Conservation (phyloP, 2,113 vertebrate species). For the Brienomyrus brachyistius region DNA sequence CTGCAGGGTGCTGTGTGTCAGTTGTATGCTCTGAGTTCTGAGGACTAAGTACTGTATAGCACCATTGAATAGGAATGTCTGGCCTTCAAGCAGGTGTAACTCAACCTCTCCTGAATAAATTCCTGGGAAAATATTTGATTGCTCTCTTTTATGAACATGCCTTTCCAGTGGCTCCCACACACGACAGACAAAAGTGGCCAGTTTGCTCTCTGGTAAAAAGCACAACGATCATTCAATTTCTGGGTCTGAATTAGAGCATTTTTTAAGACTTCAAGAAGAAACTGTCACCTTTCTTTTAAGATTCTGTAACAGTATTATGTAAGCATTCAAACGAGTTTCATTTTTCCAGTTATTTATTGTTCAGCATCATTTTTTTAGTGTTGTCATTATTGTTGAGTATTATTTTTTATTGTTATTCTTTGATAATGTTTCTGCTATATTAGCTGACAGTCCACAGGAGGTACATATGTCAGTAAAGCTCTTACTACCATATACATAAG, state of each 20-base stretch:
- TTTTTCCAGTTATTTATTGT: background rate
- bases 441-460: background rate
- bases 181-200: background rate
- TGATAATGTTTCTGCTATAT: background rate
- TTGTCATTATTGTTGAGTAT: background rate
- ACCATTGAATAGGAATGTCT: background rate
- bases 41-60: background rate
- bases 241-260: background rate
- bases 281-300: background rate
- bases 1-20: background rate
- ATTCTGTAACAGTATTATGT: background rate
- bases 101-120: background rate
- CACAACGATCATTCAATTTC: background rate
- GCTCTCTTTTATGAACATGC: background rate
- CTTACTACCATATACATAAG: background rate
- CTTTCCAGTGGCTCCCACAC: background rate
- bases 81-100: background rate
- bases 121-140: background rate
- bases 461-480: background rate
- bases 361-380: background rate
- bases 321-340: background rate
- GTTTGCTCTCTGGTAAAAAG: no score
- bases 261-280: background rate
- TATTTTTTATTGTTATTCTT: background rate
- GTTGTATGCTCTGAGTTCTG: background rate